These are phyloP conservation scores for Suillia variegata DNA, from an alignment of 2,888 invertebrate genomes.

Conservation along the genomic window DNA sequence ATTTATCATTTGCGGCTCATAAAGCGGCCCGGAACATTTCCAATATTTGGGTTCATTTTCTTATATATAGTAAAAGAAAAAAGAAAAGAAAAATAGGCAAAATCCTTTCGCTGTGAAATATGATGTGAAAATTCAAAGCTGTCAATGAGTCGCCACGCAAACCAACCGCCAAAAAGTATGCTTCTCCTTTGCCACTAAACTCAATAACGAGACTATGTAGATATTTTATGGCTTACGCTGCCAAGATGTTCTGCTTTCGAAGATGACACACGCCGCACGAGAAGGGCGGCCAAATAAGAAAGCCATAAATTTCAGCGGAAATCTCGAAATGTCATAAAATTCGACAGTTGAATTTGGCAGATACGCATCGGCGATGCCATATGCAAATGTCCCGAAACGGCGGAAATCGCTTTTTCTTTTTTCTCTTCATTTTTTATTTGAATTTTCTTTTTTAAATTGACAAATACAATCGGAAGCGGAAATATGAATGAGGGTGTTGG, in stretches of 20 bases:
- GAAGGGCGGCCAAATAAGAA: conserved; percentile 17
- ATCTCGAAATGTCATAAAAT: conserved; percentile 54
- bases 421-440: neutral
- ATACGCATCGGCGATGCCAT: conserved; percentile 38
- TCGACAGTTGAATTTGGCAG: conserved; percentile 43
- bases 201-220: neutral
- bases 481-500: neutral
- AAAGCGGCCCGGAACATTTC: conserved; percentile 50
- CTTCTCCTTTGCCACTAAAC: too few species aligned
- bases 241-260: neutral
- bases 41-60: conserved; percentile 41
- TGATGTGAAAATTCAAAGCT: conserved; percentile 50
- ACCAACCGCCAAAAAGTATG: neutral
- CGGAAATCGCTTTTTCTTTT: neutral
- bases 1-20: conserved; percentile 52
- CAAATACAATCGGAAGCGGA: too few species aligned
- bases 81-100: too few species aligned
- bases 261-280: too few species aligned
- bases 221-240: neutral
- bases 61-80: too few species aligned
- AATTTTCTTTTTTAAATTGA: too few species aligned
- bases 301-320: conserved; percentile 31
- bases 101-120: conserved; percentile 10
- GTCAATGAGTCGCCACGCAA: conserved; percentile 43
- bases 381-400: conserved; percentile 39